Base-by-base conservation (phyloP, 2,888 invertebrate species). In the Gryllus longicercus region DNA sequence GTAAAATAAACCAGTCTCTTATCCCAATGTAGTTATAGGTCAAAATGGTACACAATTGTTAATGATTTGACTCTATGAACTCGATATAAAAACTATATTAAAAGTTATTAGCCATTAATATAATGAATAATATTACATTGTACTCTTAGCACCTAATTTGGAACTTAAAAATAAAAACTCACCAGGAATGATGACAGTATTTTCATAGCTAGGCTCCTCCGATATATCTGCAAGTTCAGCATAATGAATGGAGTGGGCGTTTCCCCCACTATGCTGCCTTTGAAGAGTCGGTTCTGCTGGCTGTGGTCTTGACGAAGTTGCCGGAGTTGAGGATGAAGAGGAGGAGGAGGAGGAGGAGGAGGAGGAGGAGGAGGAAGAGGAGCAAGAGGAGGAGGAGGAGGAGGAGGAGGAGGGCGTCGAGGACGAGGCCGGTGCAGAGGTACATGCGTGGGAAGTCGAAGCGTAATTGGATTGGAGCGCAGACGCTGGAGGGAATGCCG, bases 141-240 rank as follows among this genome's bases (percentile, higher is more conserved):
- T 38, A 38, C 38, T 38, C 38, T 38, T 38, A 1, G 8, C 38
- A 38, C 38, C 38, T 38, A 8, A 38, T 38, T 38, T 38, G 38
- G 38, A 38, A 38, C 8, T 38, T 8, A 38, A 38, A 38, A 38
- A 8, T 38, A 38, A 38, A 38, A 38, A 86, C 75, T 86, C 86
- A 83, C 89, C 88, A 78, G 88, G 87, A 80, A 87, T 87, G 79
- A 88, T 87, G 80, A 88, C 87, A 75, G 89, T 89, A 83, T 90
- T 90, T 82, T 89, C 90, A 83, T 90, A 90, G 83, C 88, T 89
- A 74, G 89, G 89, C 82, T 89, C 89, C 83, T 88, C 88, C 0
- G 85, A 83, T 74, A 85, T 84, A 75, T 86, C 86, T 74, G 84
- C 84, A 25, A 85, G 83, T 79, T 85, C 85, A 21, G 85, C 84